Evolutionary conservation across 1,140 invertebrate species (phyloP), one percentile per base, ranked within the genome.

Genomic region (Calycopis cecrops): DNA sequence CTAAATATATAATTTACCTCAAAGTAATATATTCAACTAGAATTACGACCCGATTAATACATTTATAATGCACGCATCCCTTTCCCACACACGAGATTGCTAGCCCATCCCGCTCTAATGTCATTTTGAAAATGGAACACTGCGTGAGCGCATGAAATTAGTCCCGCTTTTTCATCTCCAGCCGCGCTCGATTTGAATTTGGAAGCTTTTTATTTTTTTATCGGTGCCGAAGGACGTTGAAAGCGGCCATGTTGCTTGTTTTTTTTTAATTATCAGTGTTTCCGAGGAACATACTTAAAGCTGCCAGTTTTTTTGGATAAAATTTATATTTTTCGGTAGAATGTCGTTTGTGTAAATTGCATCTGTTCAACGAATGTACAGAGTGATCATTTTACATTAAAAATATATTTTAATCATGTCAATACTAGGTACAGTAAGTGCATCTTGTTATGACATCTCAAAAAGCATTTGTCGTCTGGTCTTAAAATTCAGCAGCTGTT

Each of bases 1-100:
- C 52, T 52, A 52, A 63, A 69, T 66, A 71, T 66, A 66, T 68
- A 66, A 71, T 71, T 66, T 71, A 64, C 63, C 52, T 65, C 58
- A 61, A 61, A 71, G 73, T 73, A 76, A 76, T 72, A 76, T 82
- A 76, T 78, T 73, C 63, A 9, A 68, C 65, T 49, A 75, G 75
- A 85, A 75, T 79, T 85, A 85, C 67, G 73, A 78, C 54, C 61
- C 69, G 79, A 85, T 82, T 85, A 85, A 85, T 79, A 82, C 79
- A 82, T 85, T 81, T 77, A 80, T 85, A 76, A 78, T 67, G 54
- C 48, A 12, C 3, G 44, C 52, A 11, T 81, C 79, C 35, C 65
- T 60, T 48, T 81, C 67, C 44, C 21, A 65, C 67, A n/a, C 42
- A 51, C 21, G n/a, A 1, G 1, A 48, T 2, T 16, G 48, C 54